These are phyloP conservation scores for Junco hyemalis DNA, from an alignment of 2,113 vertebrate species.

Conservation along the genomic window DNA sequence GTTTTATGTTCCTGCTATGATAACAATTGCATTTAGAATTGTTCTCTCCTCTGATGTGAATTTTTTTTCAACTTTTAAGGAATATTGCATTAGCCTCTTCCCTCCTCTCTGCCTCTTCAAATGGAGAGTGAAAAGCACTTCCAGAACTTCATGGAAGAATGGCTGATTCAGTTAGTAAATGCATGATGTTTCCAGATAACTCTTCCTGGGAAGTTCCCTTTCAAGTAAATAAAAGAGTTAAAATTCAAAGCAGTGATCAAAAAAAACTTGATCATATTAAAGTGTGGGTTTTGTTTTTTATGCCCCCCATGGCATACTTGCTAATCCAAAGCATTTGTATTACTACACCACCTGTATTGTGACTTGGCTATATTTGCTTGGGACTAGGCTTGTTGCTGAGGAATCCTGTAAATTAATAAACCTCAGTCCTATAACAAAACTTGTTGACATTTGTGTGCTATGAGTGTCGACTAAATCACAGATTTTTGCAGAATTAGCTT, in stretches of 20 bases:
- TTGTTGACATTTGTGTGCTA: not conserved
- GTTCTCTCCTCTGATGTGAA: not conserved
- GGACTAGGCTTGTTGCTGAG: not conserved
- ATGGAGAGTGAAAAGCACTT: not conserved
- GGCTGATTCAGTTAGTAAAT: not conserved
- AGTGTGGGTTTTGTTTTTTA: not conserved
- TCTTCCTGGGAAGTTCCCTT: not conserved
- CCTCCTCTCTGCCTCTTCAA: not conserved
- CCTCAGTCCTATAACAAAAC: not conserved
- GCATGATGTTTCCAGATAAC: not conserved
- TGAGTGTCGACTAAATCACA: not conserved
- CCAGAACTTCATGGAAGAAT: not conserved
- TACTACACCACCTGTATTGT: not conserved
- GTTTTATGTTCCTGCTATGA: not conserved
- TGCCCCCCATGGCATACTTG: fast-evolving
- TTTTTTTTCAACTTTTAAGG: not conserved
- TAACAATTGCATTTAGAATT: not conserved
- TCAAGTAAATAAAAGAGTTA: not conserved
- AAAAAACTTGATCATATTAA: not conserved
- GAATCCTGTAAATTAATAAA: not conserved
- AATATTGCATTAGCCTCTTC: not conserved
- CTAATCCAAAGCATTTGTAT: not conserved
- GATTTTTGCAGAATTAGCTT: not conserved
- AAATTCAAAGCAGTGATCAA: not conserved
- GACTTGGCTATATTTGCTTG: not conserved